Base-by-base conservation (phyloP, 2,113 vertebrate genomes). In the Bufo gargarizans region DNA sequence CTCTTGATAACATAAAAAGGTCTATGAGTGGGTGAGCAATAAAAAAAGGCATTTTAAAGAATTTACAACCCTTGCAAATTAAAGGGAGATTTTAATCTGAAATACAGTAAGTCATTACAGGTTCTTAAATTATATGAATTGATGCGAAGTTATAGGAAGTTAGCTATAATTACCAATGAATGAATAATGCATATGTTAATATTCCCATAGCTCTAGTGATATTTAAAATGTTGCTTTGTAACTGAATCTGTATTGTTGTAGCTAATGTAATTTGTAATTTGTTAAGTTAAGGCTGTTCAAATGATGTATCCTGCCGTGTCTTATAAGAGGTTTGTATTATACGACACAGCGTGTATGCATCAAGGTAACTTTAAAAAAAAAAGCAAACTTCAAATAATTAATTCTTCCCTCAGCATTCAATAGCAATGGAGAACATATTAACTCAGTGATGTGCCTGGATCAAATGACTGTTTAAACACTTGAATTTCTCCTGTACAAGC, bases 321-420 rank as follows among this genome's bases (percentile, higher is more conserved):
- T 65, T 82, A 82, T 65, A 63, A 47, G 17, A 82, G 80, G 58
- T 49, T 65, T 63, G 22, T 49, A 59, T 80, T 56, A 20, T 63
- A n/a, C 12, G 17, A 50, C 80, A 6, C 58, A 82, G 45, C 19
- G 45, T 9, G 58, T 4, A 82, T 47, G 20, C 80, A 82, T 82
- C 80, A 82, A 63, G 80, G 80, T 63, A 82, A 65, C 58, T 49
- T 59, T 82, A n/a, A 49, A 82, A 33, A 82, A 33, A 33, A 47
- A 81, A 49, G 58, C 4, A 82, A 82, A 63, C 80, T 82, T 82
- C 58, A 82, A 19, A 82, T 49, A 82, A 43, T 82, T 45, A 59
- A 78, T 55, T 5, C 10, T 56, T 78, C 11, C 20, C 50, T 56
- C 11, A 53, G 14, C n/a, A 56, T 55, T 22, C 19, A 78, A 3